These are phyloP conservation scores for Galerucella nymphaeae DNA, from an alignment of 2,888 invertebrate genomes.

Conservation along the genomic window DNA sequence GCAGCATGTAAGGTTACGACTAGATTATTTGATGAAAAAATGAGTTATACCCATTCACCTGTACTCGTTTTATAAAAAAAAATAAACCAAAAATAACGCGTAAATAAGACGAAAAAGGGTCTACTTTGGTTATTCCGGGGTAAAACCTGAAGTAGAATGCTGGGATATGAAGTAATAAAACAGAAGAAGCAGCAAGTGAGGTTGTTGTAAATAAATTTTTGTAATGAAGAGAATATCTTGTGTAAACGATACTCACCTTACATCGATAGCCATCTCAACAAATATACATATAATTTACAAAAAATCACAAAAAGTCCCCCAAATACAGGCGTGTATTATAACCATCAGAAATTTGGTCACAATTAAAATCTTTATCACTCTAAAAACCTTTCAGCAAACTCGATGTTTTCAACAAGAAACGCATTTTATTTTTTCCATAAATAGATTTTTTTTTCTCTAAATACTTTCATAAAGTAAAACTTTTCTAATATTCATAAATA, in stretches of 20 bases:
- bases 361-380: slow-evolving; percentile 45
- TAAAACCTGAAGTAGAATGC: no score
- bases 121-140: no score
- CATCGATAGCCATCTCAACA: slow-evolving; percentile 2
- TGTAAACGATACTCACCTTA: not conserved
- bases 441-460: slow-evolving; percentile 26
- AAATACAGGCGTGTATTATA: slow-evolving; percentile 8
- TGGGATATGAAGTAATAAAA: no score
- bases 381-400: slow-evolving; percentile 44
- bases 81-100: no score
- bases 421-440: slow-evolving; percentile 35
- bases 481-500: slow-evolving; percentile 49
- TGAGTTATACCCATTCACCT: no score
- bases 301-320: slow-evolving; percentile 14
- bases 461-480: slow-evolving; percentile 41
- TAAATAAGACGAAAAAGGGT: no score
- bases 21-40: no score
- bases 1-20: no score
- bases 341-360: slow-evolving; percentile 54
- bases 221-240: slow-evolving; percentile 2
- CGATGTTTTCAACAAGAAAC: slow-evolving; percentile 49
- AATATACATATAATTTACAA: slow-evolving; percentile 13
- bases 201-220: not conserved
- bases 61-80: no score
- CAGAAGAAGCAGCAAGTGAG: no score